Conservation (phyloP, 1,140 invertebrate genomes). For the Neodiprion pinetum region DNA sequence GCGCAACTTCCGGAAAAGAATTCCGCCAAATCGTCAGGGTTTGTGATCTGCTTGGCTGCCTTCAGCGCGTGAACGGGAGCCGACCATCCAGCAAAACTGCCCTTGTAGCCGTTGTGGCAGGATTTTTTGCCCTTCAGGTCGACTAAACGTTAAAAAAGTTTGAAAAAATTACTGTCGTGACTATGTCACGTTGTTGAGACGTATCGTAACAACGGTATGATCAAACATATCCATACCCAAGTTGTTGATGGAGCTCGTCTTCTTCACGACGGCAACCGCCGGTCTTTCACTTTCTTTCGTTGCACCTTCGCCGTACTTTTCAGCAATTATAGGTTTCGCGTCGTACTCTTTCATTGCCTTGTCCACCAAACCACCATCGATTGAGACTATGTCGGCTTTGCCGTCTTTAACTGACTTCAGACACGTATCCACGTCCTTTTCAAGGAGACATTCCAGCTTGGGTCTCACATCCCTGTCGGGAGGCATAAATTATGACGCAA, state of each 20-base stretch:
- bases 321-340: slow-evolving; percentile 61
- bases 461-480: slow-evolving; percentile 71
- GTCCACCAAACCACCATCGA: slow-evolving; percentile 68
- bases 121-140: slow-evolving; percentile 64
- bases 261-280: slow-evolving; percentile 68
- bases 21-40: slow-evolving; percentile 53
- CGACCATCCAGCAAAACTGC: slow-evolving; percentile 62
- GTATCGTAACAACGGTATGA: too few species aligned
- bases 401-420: slow-evolving; percentile 70
- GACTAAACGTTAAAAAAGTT: slow-evolving; percentile 39
- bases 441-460: slow-evolving; percentile 70
- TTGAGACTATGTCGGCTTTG: slow-evolving; percentile 69
- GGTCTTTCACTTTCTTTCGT: slow-evolving; percentile 57
- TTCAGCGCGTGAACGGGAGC: slow-evolving; percentile 62
- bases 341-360: slow-evolving; percentile 63
- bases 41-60: slow-evolving; percentile 56
- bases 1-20: slow-evolving; percentile 63
- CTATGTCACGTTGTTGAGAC: too few species aligned
- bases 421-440: slow-evolving; percentile 67
- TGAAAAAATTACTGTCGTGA: too few species aligned
- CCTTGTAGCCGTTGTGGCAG: slow-evolving; percentile 61
- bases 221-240: slow-evolving; percentile 27
- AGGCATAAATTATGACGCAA: not conserved
- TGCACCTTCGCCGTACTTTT: slow-evolving; percentile 56
- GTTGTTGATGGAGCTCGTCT: slow-evolving; percentile 50